These are phyloP conservation scores for Aphelinus atriplicis DNA, from an alignment of 1,140 invertebrate genomes.

Conservation along the genomic window DNA sequence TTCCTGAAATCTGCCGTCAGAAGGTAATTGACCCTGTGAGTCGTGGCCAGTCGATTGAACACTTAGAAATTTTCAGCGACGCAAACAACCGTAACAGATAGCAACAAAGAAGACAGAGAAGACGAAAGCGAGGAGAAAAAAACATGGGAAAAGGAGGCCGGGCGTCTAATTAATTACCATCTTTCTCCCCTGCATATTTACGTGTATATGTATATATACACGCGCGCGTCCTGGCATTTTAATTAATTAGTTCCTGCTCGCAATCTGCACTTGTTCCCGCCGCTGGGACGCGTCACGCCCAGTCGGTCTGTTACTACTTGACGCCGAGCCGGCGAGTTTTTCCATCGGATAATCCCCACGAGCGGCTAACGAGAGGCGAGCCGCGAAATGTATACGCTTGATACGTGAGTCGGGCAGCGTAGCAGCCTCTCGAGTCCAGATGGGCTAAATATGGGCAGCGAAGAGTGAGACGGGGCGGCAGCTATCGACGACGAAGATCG, in stretches of 20 bases:
- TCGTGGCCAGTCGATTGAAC: too few species aligned
- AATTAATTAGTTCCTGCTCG: constrained; percentile 22
- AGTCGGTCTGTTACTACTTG: background rate
- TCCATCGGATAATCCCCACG: too few species aligned
- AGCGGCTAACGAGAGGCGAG: background rate
- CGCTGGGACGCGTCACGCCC: background rate
- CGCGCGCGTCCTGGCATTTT: constrained; percentile 6
- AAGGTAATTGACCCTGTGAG: too few species aligned
- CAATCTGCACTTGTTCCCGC: background rate
- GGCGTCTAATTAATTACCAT: constrained; percentile 17
- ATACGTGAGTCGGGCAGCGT: too few species aligned
- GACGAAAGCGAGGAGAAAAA: too few species aligned
- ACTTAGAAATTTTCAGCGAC: background rate
- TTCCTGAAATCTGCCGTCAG: too few species aligned
- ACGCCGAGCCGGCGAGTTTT: background rate
- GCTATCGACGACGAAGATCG: constrained; percentile 27
- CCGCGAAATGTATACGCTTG: background rate
- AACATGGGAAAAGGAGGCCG: too few species aligned
- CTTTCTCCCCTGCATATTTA: background rate
- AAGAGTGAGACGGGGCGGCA: background rate
- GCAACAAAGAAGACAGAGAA: too few species aligned
- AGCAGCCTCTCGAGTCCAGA: background rate
- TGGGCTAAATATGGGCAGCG: background rate
- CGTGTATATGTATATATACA: constrained; percentile 1
- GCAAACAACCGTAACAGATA: too few species aligned